phyloP scores from a whole-genome alignment of 1,140 invertebrate species.

The Hylyphantes graminicola region DNA sequence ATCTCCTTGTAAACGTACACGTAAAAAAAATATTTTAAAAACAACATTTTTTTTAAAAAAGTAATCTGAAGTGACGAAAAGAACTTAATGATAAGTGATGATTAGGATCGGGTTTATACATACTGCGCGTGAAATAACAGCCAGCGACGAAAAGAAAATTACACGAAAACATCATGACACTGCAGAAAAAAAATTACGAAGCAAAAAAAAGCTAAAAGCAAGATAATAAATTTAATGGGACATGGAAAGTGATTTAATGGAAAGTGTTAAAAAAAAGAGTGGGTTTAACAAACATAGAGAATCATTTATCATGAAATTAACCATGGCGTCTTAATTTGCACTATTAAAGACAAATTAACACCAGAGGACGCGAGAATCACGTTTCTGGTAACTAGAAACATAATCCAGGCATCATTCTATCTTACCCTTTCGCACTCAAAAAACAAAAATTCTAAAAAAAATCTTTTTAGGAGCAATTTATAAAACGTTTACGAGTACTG shows the following conservation, averaged over 20 bases:
- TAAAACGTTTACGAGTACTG: slow-evolving; percentile 40
- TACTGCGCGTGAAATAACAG: no score
- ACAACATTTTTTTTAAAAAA: no score
- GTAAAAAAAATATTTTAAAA: no score
- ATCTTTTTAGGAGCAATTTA: slow-evolving; percentile 36
- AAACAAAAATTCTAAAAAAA: slow-evolving; percentile 23
- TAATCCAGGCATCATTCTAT: slow-evolving; percentile 50
- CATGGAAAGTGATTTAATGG: slow-evolving; percentile 2
- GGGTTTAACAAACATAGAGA: slow-evolving; percentile 49
- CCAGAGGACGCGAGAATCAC: slow-evolving; percentile 33
- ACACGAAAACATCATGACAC: background rate
- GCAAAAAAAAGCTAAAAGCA: background rate
- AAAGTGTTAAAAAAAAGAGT: slow-evolving; percentile 4
- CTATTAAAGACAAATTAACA: slow-evolving; percentile 61
- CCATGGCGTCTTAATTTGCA: slow-evolving; percentile 58
- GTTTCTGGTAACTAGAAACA: slow-evolving; percentile 34
- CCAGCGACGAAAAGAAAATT: background rate
- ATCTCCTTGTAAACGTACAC: no score
- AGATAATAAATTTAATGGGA: slow-evolving; percentile 55
- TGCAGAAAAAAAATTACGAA: slow-evolving; percentile 4
- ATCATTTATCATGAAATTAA: slow-evolving; percentile 60
- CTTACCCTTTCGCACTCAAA: slow-evolving; percentile 39
- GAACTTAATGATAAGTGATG: background rate
- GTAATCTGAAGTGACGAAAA: background rate
- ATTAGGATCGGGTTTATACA: no score